Evolutionary conservation across 2,888 invertebrate genomes (phyloP).

Genomic region (Phasia obesa): DNA sequence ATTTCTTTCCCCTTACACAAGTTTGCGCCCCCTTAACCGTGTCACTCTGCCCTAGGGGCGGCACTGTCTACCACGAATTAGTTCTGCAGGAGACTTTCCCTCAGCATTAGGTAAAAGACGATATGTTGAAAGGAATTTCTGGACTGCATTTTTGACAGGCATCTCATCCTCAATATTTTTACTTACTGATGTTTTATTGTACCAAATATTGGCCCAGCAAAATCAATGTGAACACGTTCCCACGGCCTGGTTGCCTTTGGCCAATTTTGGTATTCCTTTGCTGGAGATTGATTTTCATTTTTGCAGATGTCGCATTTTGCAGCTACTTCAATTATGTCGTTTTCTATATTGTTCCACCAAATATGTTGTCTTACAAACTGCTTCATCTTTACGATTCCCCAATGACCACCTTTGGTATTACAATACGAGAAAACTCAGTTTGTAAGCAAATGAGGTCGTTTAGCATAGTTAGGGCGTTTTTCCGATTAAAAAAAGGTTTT

Average conservation of each 20-base stretch:
- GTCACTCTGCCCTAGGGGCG: too few species aligned
- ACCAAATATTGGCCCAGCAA: constrained; percentile 59
- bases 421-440: too few species aligned
- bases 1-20: too few species aligned
- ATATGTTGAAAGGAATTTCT: constrained; percentile 57
- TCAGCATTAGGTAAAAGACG: constrained; percentile 58
- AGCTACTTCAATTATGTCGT: constrained; percentile 30
- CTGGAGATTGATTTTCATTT: constrained; percentile 10
- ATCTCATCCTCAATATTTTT: background rate
- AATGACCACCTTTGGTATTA: too few species aligned
- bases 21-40: too few species aligned
- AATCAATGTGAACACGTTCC: too few species aligned
- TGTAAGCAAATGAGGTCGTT: too few species aligned
- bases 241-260: too few species aligned
- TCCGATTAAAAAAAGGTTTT: too few species aligned
- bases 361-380: constrained; percentile 55
- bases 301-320: constrained; percentile 42
- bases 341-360: constrained; percentile 57
- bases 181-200: constrained; percentile 52
- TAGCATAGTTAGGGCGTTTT: too few species aligned
- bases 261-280: constrained; percentile 4
- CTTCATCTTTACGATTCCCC: constrained; percentile 48
- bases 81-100: constrained; percentile 62
- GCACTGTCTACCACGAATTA: too few species aligned
- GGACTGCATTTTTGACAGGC: constrained; percentile 47